Evolutionary conservation across 2,888 invertebrate species (phyloP), one percentile per base, ranked within the genome.

Genomic region (Pedicia rivosa): DNA sequence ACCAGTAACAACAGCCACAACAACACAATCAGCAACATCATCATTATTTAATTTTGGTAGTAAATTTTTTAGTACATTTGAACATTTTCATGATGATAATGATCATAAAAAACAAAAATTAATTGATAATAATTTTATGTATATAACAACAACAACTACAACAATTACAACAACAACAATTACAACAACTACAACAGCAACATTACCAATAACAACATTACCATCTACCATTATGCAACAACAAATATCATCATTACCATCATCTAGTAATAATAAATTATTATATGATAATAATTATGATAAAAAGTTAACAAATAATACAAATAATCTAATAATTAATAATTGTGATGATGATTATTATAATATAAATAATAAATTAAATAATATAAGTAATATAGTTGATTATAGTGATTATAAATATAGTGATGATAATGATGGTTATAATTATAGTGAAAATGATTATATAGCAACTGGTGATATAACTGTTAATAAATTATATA

Each of bases 381-480:
- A 25, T 15, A 22, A 34, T 26, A 22, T 4, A 26, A 16, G 12
- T 17, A 14, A 35, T 27, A 17, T 12, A 6, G 4, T 12, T 13
- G 22, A 32, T 32, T 20, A 32, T 24, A 13, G 15, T 32, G 14
- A 22, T 32, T 7, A 20, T 16, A 10, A 25, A n/a, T n/a, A n/a
- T 25, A 16, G 29, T 29, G 15, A 22, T 19, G 41, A 39, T 17
- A 35, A 35, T 36, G 33, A 52, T 37, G 50, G 51, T 30, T 51
- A 50, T 42, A 48, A 44, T 29, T 51, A 50, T 37, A 48, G 43
- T 41, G 55, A 55, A 34, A 43, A 48, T 24, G 48, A 48, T 39
- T 52, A 52, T 41, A 50, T 49, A 30, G 47, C 46, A 10, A 46
- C 49, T 17, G 45, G 46, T 35, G 50, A 50, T 36, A 49, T 48